These are phyloP conservation scores for Blennius ocellaris DNA, from an alignment of 2,113 vertebrate species.

Conservation along the genomic window DNA sequence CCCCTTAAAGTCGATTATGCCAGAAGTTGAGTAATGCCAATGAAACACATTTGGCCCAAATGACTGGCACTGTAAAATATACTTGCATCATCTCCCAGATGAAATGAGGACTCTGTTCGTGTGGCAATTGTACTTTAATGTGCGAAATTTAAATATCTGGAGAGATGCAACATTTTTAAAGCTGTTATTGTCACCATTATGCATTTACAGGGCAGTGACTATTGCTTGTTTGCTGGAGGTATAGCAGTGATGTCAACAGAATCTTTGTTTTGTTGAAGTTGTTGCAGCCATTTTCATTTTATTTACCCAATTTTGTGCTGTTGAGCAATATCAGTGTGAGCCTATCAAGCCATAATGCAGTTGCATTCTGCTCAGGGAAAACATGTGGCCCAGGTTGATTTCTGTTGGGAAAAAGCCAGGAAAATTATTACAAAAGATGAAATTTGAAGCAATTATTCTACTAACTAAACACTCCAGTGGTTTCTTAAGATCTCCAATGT, in stretches of 20 bases:
- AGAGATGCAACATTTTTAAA: neutral
- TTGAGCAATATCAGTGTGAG: neutral
- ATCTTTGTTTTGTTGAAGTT: neutral
- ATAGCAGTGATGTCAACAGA: neutral
- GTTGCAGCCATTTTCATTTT: neutral
- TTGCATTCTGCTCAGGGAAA: too few relatives aligned
- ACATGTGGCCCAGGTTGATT: too few relatives aligned
- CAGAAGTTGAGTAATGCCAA: conserved; percentile 67
- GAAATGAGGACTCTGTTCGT: conserved; percentile 34
- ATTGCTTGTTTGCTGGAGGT: neutral
- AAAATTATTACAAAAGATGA: too few relatives aligned
- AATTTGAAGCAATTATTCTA: too few relatives aligned
- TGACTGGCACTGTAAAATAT: conserved; percentile 64
- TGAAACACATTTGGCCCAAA: conserved; percentile 65
- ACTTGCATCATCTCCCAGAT: conserved; percentile 62
- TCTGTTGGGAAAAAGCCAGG: too few relatives aligned
- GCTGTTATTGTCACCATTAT: neutral
- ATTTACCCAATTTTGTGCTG: neutral
- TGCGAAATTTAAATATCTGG: conserved; percentile 27
- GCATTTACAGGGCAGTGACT: neutral
- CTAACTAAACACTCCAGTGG: too few relatives aligned
- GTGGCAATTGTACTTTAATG: conserved; percentile 32
- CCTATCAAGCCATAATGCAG: neutral
- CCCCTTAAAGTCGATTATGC: conserved; percentile 37
- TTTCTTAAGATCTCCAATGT: too few relatives aligned